phyloP scores from a whole-genome alignment of 92 coral and sea anemone species.

The Paramuricea clavata region DNA sequence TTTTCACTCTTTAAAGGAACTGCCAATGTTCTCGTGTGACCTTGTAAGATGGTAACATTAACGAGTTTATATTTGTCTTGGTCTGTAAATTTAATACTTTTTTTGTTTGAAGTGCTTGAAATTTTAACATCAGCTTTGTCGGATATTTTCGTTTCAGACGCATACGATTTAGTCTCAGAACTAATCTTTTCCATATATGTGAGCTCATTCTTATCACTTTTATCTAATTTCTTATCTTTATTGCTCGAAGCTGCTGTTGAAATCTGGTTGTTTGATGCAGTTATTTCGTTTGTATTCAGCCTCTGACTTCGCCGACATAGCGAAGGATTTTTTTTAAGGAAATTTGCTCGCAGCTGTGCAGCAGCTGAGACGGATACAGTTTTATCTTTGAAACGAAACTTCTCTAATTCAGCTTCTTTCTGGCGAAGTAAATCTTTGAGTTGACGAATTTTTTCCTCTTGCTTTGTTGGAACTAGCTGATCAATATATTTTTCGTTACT shows the following conservation, averaged over 20 bases:
- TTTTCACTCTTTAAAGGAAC: conserved; percentile 11
- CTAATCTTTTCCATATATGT: not conserved
- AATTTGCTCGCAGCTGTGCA: not conserved
- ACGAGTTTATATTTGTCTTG: conserved; percentile 39
- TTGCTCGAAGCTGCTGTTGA: not conserved
- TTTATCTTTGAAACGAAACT: conserved; percentile 34
- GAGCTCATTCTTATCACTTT: not conserved
- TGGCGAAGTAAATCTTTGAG: conserved; percentile 43
- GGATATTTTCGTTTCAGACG: not conserved
- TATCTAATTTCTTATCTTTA: conserved; percentile 22
- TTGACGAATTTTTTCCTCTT: conserved; percentile 42
- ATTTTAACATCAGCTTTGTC: not conserved
- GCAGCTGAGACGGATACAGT: not conserved
- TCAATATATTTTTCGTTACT: not conserved
- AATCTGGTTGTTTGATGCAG: not conserved
- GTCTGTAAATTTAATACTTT: not conserved
- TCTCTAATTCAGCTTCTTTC: conserved; percentile 28
- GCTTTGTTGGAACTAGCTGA: conserved; percentile 6
- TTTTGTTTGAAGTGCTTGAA: not conserved
- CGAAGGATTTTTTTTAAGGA: conserved; percentile 18
- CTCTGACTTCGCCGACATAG: conserved; percentile 35
- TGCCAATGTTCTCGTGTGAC: conserved; percentile 43
- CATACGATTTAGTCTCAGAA: not conserved
- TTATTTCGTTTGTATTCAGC: conserved; percentile 22
- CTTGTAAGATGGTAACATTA: conserved; percentile 34